A percentile compares a stretch with the other conserved stretches of the same genome.
phyloP scores from a whole-genome alignment of 1,140 invertebrate genomes.

The Lutraria rhynchaena region DNA sequence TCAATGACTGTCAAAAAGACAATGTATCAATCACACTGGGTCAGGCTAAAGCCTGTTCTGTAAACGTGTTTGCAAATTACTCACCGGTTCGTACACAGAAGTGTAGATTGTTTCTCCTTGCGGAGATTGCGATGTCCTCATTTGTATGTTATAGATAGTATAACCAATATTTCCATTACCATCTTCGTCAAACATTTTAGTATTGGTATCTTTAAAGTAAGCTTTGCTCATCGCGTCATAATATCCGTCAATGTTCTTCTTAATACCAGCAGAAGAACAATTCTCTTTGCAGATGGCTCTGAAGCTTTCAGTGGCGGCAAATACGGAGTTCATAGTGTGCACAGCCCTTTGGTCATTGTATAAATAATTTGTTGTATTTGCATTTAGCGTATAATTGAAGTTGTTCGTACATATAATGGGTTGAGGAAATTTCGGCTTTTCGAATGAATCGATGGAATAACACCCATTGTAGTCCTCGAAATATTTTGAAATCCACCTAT shows the following conservation, averaged over 20 bases:
- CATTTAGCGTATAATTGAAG: conserved; percentile 18
- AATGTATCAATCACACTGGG: too few relatives aligned
- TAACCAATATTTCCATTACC: conserved; percentile 71
- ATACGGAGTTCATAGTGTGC: conserved; percentile 65
- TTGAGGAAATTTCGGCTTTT: conserved; percentile 34
- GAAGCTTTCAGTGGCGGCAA: conserved; percentile 41
- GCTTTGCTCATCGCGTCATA: neutral
- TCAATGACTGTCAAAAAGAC: too few relatives aligned
- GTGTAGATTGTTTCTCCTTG: too few relatives aligned
- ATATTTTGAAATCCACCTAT: conserved; percentile 65
- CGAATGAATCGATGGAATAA: conserved; percentile 61
- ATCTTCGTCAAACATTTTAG: conserved; percentile 64
- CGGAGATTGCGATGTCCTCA: neutral
- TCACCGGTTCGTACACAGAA: too few relatives aligned
- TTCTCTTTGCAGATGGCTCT: conserved; percentile 12
- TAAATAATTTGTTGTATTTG: conserved; percentile 10
- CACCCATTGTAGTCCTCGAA: conserved; percentile 66
- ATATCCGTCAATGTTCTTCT: neutral
- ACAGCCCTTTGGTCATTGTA: conserved; percentile 63
- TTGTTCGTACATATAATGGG: conserved; percentile 1
- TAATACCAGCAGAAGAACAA: neutral
- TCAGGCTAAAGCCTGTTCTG: too few relatives aligned
- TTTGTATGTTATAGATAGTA: conserved; percentile 68
- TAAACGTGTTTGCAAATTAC: too few relatives aligned
- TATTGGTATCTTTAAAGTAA: conserved; percentile 5